Percentiles rank a stretch among this genome's conserved stretches.
These are phyloP conservation scores for Cygnus olor DNA, from an alignment of 2,797 vertebrate genomes.

Conservation along the genomic window DNA sequence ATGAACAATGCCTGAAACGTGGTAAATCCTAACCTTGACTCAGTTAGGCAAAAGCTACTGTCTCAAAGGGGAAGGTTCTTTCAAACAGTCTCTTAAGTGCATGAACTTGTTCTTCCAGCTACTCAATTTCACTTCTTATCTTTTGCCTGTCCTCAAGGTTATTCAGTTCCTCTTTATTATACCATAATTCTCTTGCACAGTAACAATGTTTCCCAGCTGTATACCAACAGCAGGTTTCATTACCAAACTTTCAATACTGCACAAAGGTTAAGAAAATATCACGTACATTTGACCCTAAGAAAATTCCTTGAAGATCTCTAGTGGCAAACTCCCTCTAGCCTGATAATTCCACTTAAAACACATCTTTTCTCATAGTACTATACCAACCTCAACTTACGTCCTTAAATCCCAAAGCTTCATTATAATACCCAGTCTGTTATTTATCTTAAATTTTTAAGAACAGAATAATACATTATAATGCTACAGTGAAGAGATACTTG, in stretches of 20 bases:
- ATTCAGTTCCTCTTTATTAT: slow-evolving; percentile 7
- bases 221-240: slow-evolving; percentile 9
- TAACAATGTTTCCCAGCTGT: background rate
- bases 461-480: background rate
- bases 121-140: background rate
- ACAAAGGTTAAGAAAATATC: slow-evolving; percentile 3
- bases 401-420: background rate
- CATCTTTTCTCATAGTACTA: background rate
- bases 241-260: slow-evolving; percentile 30
- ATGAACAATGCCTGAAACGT: background rate
- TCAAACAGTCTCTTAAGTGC: background rate
- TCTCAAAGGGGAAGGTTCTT: background rate
- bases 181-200: background rate
- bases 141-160: slow-evolving; percentile 31
- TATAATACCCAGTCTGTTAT: background rate
- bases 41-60: background rate
- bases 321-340: background rate
- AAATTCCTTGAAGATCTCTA: background rate
- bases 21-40: background rate
- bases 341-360: background rate
- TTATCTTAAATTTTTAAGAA: background rate
- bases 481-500: background rate
- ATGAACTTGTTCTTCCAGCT: background rate
- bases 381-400: background rate
- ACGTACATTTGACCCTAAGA: background rate